Base-by-base conservation (phyloP, 2,888 invertebrate species). In the Meta bourneti region DNA sequence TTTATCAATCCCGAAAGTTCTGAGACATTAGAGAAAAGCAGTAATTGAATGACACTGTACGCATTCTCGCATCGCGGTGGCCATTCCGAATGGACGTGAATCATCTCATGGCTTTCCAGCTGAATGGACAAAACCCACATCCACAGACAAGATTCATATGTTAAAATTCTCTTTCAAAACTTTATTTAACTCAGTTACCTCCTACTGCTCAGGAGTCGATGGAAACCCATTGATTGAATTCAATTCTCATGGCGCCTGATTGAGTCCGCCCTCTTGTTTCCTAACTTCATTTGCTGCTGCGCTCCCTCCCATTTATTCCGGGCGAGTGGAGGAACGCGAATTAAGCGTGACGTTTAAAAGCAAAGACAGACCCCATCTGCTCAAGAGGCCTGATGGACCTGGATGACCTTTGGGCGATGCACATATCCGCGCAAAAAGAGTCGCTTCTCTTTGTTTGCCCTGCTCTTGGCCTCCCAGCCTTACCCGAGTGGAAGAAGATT, bases 341-440 rank as follows among this genome's bases (percentile, higher is more conserved):
- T 51, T 52, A 54, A 16, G 79, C 52, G 54, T 54, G 20, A 79
- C 20, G 54, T 54, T 51, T 20, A 79, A 79, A 54, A 54, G n/a
- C 52, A 77, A 34, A 72, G 72, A 69, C 69, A 16, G 52, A 54
- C 79, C 79, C 20, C 79, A 79, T 79, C 79, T 79, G 52, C 54
- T 79, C 11, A 78, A 78, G 52, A 49, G 75, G 75, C 13, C 74
- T 34, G 78, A 2, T 16, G 78, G n/a, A 19, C 78, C 9, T 49
- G 19, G 54, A 69, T 81, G 80, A 81, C 80, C 78, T 79, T 79
- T 79, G 78, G 16, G 54, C 52, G 19, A 13, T 52, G 20, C 16
- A 16, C 78, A 34, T 34, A 34, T 34, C 34, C 34, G 11, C 1
- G 34, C 52, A 52, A 51, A 79, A 52, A 79, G 52, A 79, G 51